Base-by-base conservation (phyloP, 2,888 invertebrate genomes). In the Hemicrepidius hirtus region DNA sequence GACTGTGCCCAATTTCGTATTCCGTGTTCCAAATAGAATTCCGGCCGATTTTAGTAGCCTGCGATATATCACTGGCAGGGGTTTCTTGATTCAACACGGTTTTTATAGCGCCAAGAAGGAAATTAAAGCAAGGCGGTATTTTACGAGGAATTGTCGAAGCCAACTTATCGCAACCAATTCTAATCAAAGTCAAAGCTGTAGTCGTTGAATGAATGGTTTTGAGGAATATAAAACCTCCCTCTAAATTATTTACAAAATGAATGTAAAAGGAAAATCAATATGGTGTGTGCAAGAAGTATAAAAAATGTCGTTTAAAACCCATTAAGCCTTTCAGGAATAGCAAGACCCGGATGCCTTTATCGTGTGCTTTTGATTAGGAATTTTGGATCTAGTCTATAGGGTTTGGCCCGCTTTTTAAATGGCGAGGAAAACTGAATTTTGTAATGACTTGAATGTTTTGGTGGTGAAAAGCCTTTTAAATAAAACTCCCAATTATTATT, bases 221-320 rank as follows among this genome's bases (percentile, higher is more conserved):
- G 16, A 12, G 53, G 21, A n/a, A 12, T 7, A 49, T 4, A 21
- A 21, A 12, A 20, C 21, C 49, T 49, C 12, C 49, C 28, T 46
- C 9, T 53, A 53, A 53, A 24, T 53, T 53, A 53, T 53, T 53
- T 53, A 53, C 13, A 13, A 53, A 53, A 20, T 10, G 49, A 49
- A 12, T 2, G 49, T n/a, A 20, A 24, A 1, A 32, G 53, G 21
- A 21, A 21, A 21, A 49, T 20, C 21, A 28, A 53, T 53, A 20
- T 20, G 3, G 13, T 53, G 6, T 20, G 24, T 49, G 49, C 49
- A 49, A 10, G 49, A 24, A n/a, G 24, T 24, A 24, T 49, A 10
- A 49, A 32, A 53, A 53, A 53, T 24, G 28, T 53, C 53, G 53
- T 53, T 53, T 53, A 28, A 53, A 53, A 53, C 13, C 28, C 53